These are phyloP conservation scores for Corydoras maculifer DNA, from an alignment of 2,113 vertebrate genomes.

Conservation along the genomic window DNA sequence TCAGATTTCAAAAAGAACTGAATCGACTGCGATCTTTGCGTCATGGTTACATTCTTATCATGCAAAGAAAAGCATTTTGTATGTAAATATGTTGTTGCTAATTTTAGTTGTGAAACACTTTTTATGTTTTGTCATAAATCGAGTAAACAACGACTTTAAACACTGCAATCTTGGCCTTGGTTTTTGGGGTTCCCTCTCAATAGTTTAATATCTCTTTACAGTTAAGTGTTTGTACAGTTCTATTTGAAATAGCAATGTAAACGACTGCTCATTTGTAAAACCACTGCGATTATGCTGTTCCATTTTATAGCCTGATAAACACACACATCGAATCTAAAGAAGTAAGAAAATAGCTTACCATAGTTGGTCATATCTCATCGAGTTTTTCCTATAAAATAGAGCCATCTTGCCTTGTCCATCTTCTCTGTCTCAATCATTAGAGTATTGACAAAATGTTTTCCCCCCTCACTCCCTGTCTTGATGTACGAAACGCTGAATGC, in stretches of 20 bases:
- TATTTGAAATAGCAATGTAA: too few relatives aligned
- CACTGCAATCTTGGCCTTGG: constrained; percentile 58
- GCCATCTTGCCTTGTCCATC: constrained; percentile 69
- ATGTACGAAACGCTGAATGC: constrained; percentile 95
- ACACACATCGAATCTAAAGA: constrained; percentile 65
- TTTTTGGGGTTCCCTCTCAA: constrained; percentile 45
- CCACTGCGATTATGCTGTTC: neutral
- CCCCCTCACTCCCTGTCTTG: constrained; percentile 86
- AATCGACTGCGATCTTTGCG: constrained; percentile 36
- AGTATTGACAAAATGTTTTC: constrained; percentile 96
- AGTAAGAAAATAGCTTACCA: constrained; percentile 86
- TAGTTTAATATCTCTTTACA: too few relatives aligned
- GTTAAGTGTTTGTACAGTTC: too few relatives aligned
- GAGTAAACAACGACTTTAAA: constrained; percentile 87
- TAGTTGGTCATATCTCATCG: constrained; percentile 52
- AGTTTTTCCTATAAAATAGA: constrained; percentile 58
- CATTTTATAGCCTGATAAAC: neutral
- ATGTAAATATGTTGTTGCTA: constrained; percentile 94
- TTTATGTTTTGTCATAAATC: constrained; percentile 99
- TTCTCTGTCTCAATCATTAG: constrained; percentile 96
- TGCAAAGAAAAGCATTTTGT: constrained; percentile 72
- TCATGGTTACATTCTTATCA: constrained; percentile 56
- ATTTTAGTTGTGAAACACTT: constrained; percentile 99
- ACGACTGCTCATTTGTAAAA: neutral
- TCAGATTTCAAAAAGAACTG: constrained; percentile 35